A percentile compares a stretch with the other conserved stretches of the same genome.
These are phyloP conservation scores for Ceyx margarethae DNA, from an alignment of 2,113 vertebrate genomes.

Conservation along the genomic window DNA sequence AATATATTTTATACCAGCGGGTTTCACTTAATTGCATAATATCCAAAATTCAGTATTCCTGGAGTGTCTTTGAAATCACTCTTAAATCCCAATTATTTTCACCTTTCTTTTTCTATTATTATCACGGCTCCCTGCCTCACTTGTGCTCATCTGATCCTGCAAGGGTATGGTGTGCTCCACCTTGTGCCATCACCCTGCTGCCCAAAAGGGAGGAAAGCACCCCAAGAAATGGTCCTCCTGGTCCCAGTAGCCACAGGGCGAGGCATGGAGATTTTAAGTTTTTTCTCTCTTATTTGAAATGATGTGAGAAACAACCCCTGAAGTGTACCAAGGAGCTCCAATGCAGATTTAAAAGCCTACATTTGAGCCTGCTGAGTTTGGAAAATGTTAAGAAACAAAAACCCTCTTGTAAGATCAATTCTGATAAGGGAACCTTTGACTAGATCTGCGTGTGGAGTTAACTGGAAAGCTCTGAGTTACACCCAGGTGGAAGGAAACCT, in stretches of 20 bases:
- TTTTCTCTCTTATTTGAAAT: background rate
- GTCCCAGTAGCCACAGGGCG: background rate
- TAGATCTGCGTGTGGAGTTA: background rate
- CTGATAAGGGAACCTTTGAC: background rate
- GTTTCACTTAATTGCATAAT: constrained; percentile 39
- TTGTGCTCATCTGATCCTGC: background rate
- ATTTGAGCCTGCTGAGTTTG: background rate
- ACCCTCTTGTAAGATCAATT: background rate
- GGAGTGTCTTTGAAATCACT: constrained; percentile 29
- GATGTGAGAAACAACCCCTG: background rate
- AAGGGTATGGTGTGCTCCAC: background rate
- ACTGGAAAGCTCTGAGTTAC: background rate
- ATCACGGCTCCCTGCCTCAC: background rate
- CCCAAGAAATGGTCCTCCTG: background rate
- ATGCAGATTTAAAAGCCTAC: background rate
- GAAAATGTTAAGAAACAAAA: background rate
- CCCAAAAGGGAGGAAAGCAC: rapidly evolving
- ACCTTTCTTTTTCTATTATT: constrained; percentile 30
- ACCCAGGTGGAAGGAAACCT: constrained; percentile 9
- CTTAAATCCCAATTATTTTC: constrained; percentile 12
- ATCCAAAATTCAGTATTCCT: constrained; percentile 4
- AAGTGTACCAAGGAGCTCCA: background rate
- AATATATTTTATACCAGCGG: constrained; percentile 14
- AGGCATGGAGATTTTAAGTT: background rate
- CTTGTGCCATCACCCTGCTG: background rate